Evolutionary conservation across 2,797 vertebrate genomes (phyloP).

Genomic region (Amblyraja radiata): DNA sequence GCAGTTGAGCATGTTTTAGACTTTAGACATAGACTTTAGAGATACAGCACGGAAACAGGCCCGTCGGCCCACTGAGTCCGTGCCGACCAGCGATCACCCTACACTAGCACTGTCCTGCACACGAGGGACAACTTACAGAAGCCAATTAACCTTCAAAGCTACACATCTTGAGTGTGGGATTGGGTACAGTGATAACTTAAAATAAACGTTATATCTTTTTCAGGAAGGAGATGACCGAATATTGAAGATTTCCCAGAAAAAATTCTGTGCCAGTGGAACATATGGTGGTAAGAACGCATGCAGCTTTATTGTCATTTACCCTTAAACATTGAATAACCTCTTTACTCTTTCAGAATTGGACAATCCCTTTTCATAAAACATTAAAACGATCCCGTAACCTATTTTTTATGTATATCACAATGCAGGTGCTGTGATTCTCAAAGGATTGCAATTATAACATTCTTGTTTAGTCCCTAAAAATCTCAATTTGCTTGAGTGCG

Average conservation of each 20-base stretch:
- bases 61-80: too few relatives aligned
- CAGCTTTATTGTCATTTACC: not conserved
- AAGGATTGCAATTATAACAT: not conserved
- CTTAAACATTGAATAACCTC: not conserved
- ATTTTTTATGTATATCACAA: not conserved
- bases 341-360: not conserved
- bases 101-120: too few relatives aligned
- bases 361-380: not conserved
- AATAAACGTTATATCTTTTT: constrained; percentile 38
- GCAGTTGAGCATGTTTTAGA: too few relatives aligned
- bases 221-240: constrained; percentile 81
- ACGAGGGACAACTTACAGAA: too few relatives aligned
- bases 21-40: too few relatives aligned
- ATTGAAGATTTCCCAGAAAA: constrained; percentile 87
- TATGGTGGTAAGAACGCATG: constrained; percentile 55
- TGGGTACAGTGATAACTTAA: not conserved
- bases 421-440: not conserved
- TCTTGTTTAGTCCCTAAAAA: not conserved
- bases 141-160: too few relatives aligned
- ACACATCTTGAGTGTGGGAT: too few relatives aligned
- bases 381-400: not conserved
- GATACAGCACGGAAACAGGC: too few relatives aligned
- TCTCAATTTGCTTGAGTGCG: not conserved
- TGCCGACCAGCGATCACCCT: too few relatives aligned
- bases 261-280: constrained; percentile 94